These are phyloP conservation scores for Petaurus breviceps DNA, from an alignment of 2,113 vertebrate genomes.

Conservation along the genomic window DNA sequence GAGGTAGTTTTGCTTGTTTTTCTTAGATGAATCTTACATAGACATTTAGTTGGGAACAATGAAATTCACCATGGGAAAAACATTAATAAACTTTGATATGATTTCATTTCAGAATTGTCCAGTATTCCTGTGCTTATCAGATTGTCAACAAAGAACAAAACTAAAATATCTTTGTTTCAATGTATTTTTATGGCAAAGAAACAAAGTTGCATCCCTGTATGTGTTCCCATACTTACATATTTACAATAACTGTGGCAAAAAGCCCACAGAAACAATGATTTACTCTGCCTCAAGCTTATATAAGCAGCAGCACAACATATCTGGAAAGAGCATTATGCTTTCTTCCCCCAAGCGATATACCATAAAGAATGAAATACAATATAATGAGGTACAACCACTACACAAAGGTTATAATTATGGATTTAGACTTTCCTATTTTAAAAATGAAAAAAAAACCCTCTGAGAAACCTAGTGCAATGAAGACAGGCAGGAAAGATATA, in stretches of 20 bases:
- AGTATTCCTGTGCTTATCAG: too few relatives aligned
- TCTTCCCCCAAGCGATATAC: rapidly evolving
- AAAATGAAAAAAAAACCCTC: neutral
- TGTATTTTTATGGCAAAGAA: neutral
- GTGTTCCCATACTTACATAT: neutral
- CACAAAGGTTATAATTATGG: conserved; percentile 7
- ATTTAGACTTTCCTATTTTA: neutral
- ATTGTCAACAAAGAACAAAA: neutral
- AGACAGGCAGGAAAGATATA: conserved; percentile 1
- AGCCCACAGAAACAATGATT: neutral
- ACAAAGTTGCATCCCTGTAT: neutral
- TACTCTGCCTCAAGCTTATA: neutral
- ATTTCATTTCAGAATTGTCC: neutral
- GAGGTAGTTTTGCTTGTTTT: neutral
- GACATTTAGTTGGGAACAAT: neutral
- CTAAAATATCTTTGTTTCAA: neutral
- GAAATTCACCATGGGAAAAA: neutral
- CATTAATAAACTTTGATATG: neutral
- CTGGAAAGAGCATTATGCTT: neutral
- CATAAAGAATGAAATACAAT: neutral
- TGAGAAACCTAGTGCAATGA: neutral
- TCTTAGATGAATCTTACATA: neutral
- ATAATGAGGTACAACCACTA: neutral
- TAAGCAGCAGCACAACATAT: conserved; percentile 17
- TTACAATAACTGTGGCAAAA: neutral